Conservation (phyloP, 2,888 invertebrate genomes). For the Resseliella maxima region DNA sequence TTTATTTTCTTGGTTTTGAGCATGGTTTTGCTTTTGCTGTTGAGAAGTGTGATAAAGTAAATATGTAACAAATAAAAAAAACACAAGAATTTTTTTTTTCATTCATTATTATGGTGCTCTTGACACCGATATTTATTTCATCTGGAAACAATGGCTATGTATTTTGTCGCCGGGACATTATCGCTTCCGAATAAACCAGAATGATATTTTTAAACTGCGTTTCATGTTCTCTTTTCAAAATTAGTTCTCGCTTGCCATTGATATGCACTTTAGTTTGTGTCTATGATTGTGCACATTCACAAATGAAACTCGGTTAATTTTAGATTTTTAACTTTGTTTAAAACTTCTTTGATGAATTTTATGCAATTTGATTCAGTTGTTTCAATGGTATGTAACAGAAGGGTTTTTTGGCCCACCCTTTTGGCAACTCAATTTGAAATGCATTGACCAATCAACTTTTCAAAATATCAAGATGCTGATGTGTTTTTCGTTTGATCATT, state of each 20-base stretch:
- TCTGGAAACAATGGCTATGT: conserved; percentile 1
- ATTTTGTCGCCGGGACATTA: not conserved
- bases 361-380: not conserved
- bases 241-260: not conserved
- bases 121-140: conserved; percentile 34
- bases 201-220: not conserved
- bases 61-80: not conserved
- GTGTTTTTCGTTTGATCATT: not conserved
- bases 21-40: not conserved
- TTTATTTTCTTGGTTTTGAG: not conserved
- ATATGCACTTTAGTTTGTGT: not conserved
- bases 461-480: not conserved
- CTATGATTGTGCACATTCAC: not conserved
- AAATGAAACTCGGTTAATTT: not conserved
- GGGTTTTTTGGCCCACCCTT: not conserved
- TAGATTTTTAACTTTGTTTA: not conserved
- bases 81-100: not conserved
- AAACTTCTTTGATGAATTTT: not conserved
- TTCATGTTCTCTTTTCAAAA: not conserved
- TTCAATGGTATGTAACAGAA: too few relatives aligned
- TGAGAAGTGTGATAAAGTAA: conserved; percentile 1
- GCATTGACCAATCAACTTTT: conserved; percentile 21
- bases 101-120: not conserved
- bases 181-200: not conserved
- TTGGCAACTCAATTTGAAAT: not conserved